A percentile compares a stretch with the other conserved stretches of the same genome.
phyloP scores from a whole-genome alignment of 53 echinoderm and acorn worm species.

The Mesocentrotus franciscanus region DNA sequence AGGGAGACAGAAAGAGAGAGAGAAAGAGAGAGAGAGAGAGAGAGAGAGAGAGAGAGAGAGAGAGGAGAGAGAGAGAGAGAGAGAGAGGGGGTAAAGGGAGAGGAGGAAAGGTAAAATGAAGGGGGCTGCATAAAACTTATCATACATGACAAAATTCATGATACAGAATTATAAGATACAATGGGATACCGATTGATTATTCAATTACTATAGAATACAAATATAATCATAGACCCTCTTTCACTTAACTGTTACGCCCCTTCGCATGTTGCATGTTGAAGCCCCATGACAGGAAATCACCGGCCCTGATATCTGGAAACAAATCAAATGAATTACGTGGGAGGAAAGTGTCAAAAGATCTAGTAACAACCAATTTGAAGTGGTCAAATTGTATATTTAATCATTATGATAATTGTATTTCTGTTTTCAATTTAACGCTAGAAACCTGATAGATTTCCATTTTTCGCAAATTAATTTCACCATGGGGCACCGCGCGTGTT shows the following conservation, averaged over 20 bases:
- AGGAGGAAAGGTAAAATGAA: neutral
- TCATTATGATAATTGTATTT: neutral
- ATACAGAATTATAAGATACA: no score
- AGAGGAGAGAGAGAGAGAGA: neutral
- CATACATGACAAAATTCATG: neutral
- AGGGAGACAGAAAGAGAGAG: no score
- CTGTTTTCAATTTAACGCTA: neutral
- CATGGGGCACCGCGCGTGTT: neutral
- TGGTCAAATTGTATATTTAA: neutral
- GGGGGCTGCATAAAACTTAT: neutral
- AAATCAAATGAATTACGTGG: neutral
- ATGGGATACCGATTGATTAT: no score
- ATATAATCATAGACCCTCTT: neutral
- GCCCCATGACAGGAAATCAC: neutral
- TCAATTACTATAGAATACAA: no score
- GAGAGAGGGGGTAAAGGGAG: neutral
- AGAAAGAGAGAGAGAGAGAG: no score
- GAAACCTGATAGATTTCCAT: neutral
- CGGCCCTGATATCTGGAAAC: neutral
- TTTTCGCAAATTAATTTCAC: neutral
- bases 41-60: neutral
- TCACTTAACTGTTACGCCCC: neutral
- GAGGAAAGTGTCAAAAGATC: neutral
- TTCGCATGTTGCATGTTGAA: neutral
- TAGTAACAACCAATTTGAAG: no score